A percentile compares a stretch with the other conserved stretches of the same genome.
Conservation (phyloP, 2,113 vertebrate species). For the Aptenodytes patagonicus region DNA sequence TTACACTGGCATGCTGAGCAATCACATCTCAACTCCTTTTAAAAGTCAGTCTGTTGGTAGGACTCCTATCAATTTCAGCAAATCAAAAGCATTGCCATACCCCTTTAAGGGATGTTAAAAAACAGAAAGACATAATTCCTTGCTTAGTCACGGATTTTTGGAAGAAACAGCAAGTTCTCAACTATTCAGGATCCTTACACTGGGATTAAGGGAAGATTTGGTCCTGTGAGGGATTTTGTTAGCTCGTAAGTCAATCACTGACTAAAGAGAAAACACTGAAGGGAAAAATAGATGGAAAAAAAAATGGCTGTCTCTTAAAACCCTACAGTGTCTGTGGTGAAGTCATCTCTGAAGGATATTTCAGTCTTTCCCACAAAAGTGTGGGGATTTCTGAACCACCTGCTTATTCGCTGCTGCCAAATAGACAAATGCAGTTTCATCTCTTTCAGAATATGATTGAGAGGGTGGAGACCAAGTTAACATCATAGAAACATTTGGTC, state of each 20-base stretch:
- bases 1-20: background rate
- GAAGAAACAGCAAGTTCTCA: background rate
- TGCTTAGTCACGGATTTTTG: background rate
- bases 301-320: background rate
- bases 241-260: background rate
- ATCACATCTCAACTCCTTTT: background rate
- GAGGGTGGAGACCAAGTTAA: conserved; percentile 3
- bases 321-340: background rate
- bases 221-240: background rate
- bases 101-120: background rate
- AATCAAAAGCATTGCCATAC: background rate
- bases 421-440: conserved; percentile 17
- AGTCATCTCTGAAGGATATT: conserved; percentile 19
- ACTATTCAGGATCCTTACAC: background rate
- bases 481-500: background rate
- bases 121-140: background rate
- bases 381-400: background rate
- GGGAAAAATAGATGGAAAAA: background rate
- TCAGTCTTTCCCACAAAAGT: background rate
- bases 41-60: background rate
- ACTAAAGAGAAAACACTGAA: background rate
- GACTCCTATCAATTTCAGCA: background rate
- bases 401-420: conserved; percentile 4
- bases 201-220: background rate
- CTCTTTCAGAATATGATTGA: background rate